Evolutionary conservation across 2,888 invertebrate genomes (phyloP), one percentile per base, ranked within the genome.

Genomic region (Linnaemya tessellans): DNA sequence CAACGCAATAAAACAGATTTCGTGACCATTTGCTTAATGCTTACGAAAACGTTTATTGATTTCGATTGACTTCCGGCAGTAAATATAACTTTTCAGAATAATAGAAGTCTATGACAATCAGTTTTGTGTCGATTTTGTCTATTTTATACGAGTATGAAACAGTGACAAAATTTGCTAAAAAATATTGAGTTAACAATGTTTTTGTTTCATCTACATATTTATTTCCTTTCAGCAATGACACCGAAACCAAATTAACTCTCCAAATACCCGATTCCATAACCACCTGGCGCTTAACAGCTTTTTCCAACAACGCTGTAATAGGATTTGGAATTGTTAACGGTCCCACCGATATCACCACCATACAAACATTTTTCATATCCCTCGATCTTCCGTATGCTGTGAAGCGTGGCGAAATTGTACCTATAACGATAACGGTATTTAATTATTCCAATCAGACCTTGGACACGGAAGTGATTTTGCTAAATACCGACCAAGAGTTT

Each of bases 351-450:
- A 89, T 97, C 56, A 94, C 94, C 90, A 96, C 96, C 1, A 96
- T 96, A 91, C 95, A 96, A 88, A 95, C 95, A 3, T 96, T 97
- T 93, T 96, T 96, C 89, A 94, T 97, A 51, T 94, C 95, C 3
- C 91, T 97, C 80, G 95, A 96, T 89, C 92, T 97, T 73, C 97
- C 97, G 0, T 95, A 95, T 89, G 95, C 96, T 0, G 95, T 97
- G 0, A 95, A 96, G 87, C 93, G 96, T 43, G 96, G 96, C 46
- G 99, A 99, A 93, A 95, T 96, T n/a, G 94, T 98, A 54, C 96
- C 97, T 0, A 94, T 98, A 68, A 96, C 98, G 64, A 95, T 97
- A 20, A 95, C 96, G 7, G 94, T 98, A 15, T 97, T 96, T 91
- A 98, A 98, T 92, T 97, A 98, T 89, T 94, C 97, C 92, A 94